Percentiles rank a stretch among this genome's conserved stretches.
phyloP scores from a whole-genome alignment of 2,888 invertebrate species.

The Pheosia tremula region DNA sequence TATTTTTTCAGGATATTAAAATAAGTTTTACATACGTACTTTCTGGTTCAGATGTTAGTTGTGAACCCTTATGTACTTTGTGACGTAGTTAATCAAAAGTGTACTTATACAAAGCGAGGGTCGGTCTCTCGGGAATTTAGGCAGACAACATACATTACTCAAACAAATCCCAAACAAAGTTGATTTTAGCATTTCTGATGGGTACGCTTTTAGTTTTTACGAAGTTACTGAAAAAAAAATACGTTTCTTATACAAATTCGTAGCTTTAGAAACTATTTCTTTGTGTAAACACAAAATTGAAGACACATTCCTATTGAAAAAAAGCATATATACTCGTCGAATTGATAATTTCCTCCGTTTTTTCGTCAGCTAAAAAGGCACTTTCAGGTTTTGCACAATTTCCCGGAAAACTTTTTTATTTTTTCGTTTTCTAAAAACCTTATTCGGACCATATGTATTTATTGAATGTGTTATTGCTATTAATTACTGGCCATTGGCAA shows the following conservation, averaged over 20 bases:
- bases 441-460: no score
- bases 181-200: background rate
- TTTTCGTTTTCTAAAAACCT: no score
- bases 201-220: constrained; percentile 4
- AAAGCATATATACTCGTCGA: no score
- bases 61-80: constrained; percentile 2
- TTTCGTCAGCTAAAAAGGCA: no score
- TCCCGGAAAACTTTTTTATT: no score
- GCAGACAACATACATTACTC: constrained; percentile 4
- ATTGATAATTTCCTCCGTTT: no score
- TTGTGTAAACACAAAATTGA: no score
- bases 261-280: background rate
- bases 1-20: background rate
- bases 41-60: background rate
- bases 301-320: no score
- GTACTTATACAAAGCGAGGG: background rate
- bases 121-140: background rate
- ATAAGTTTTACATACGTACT: background rate
- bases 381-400: no score
- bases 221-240: background rate
- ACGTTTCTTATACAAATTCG: no score
- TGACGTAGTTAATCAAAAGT: constrained; percentile 5
- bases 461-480: no score
- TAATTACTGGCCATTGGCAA: no score
- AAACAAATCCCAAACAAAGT: constrained; percentile 4